Percentiles rank a stretch among this genome's conserved stretches.
Evolutionary conservation across 2,888 invertebrate genomes (phyloP).

Genomic region (Aleiodes testaceus): DNA sequence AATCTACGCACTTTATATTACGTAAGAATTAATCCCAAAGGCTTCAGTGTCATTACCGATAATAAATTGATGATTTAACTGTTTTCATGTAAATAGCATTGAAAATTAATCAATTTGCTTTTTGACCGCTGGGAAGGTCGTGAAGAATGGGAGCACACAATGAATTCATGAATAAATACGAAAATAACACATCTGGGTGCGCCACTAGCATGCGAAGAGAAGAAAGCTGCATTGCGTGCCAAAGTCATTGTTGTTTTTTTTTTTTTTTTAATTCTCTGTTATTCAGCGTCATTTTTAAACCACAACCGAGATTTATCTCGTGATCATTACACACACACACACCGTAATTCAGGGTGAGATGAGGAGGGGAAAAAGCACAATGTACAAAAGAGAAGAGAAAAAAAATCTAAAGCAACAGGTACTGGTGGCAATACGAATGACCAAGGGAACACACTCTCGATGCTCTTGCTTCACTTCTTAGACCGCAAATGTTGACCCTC

Average conservation of each 20-base stretch:
- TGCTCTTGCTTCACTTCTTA: background rate
- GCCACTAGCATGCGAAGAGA: background rate
- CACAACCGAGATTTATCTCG: too few species aligned
- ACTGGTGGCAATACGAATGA: constrained; percentile 55
- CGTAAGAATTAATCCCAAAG: background rate
- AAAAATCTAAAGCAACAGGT: constrained; percentile 53
- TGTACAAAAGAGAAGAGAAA: constrained; percentile 44
- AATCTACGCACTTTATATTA: constrained; percentile 10
- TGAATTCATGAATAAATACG: constrained; percentile 10
- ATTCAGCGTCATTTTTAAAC: too few species aligned
- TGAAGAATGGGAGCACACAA: constrained; percentile 14
- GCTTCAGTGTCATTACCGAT: background rate
- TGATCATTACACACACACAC: too few species aligned
- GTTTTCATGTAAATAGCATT: background rate
- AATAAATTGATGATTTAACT: background rate
- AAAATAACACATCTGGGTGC: background rate
- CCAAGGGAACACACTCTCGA: constrained; percentile 43
- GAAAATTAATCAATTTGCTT: constrained; percentile 16
- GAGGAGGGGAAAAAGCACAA: constrained; percentile 26
- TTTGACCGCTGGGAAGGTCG: constrained; percentile 28
- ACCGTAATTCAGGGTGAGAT: too few species aligned
- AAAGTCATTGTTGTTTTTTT: constrained; percentile 20
- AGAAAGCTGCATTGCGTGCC: constrained; percentile 27
- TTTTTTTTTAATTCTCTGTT: constrained; percentile 29
- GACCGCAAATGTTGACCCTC: constrained; percentile 41